phyloP scores from a whole-genome alignment of 2,888 invertebrate genomes.

The Branchipolynoe longqiensis region DNA sequence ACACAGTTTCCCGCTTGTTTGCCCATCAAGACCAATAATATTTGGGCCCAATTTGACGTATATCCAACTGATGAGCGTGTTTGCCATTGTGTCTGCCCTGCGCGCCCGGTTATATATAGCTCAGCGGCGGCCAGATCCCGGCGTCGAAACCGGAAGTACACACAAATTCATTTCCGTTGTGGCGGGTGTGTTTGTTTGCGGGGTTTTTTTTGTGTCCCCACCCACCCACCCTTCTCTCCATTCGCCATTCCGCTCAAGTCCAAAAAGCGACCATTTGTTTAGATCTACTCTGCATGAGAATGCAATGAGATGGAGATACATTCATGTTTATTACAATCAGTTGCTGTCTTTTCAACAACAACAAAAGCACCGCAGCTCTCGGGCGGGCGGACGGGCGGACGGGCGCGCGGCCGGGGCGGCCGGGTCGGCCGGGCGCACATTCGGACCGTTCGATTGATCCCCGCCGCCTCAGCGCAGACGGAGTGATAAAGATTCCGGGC shows the following conservation, averaged over 20 bases:
- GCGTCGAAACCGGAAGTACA: background rate
- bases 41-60: conserved; percentile 48
- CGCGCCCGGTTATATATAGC: no score
- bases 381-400: no score
- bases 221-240: no score
- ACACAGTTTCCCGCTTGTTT: conserved; percentile 50
- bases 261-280: background rate
- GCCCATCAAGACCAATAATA: conserved; percentile 56
- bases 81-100: no score
- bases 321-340: background rate
- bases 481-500: conserved; percentile 26
- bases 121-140: background rate
- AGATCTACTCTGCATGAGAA: conserved; percentile 4
- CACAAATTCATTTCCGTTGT: background rate
- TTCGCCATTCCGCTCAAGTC: no score
- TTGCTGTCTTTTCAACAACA: conserved; percentile 34
- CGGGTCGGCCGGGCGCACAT: no score
- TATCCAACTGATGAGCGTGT: conserved; percentile 33
- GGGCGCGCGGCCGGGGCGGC: no score
- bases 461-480: background rate
- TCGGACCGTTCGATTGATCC: conserved; percentile 35
- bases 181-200: background rate
- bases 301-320: conserved; percentile 6
- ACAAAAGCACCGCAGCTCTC: no score
- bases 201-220: background rate